These are phyloP conservation scores for Drosophila suboccidentalis DNA, from an alignment of 2,888 invertebrate genomes.

Conservation along the genomic window DNA sequence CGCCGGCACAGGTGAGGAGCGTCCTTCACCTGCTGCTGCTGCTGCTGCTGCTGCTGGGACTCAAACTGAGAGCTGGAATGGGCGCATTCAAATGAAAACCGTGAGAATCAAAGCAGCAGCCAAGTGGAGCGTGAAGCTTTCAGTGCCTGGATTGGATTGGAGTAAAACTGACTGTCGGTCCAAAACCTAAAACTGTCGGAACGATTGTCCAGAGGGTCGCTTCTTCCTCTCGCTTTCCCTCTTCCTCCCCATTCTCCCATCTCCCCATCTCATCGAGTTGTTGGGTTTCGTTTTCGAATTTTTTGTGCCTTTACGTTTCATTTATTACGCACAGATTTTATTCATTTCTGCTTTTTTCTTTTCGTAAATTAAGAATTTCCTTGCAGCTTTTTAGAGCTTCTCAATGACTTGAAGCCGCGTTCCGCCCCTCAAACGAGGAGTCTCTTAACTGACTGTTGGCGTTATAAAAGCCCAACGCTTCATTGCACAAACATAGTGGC, in stretches of 20 bases:
- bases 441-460: constrained; percentile 74
- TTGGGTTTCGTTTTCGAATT: constrained; percentile 58
- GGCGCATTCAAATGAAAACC: constrained; percentile 78
- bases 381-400: constrained; percentile 67
- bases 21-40: constrained; percentile 36
- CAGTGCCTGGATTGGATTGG: constrained; percentile 63
- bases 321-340: constrained; percentile 69
- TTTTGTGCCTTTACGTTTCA: constrained; percentile 68
- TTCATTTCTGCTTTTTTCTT: constrained; percentile 46
- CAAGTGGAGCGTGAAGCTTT: constrained; percentile 77
- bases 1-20: constrained; percentile 47
- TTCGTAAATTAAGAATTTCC: constrained; percentile 74
- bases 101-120: constrained; percentile 78
- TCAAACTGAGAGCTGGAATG: constrained; percentile 20
- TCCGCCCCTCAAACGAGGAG: constrained; percentile 24
- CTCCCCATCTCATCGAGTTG: constrained; percentile 28
- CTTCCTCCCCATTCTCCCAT: neutral
- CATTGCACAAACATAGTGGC: constrained; percentile 76
- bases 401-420: constrained; percentile 57
- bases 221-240: neutral
- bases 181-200: constrained; percentile 56
- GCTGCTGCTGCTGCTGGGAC: neutral
- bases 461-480: constrained; percentile 78
- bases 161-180: constrained; percentile 43
- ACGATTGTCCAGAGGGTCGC: constrained; percentile 61